A percentile compares a stretch with the other conserved stretches of the same genome.
phyloP scores from a whole-genome alignment of 2,113 vertebrate genomes.

The Micronycteris hirsuta region DNA sequence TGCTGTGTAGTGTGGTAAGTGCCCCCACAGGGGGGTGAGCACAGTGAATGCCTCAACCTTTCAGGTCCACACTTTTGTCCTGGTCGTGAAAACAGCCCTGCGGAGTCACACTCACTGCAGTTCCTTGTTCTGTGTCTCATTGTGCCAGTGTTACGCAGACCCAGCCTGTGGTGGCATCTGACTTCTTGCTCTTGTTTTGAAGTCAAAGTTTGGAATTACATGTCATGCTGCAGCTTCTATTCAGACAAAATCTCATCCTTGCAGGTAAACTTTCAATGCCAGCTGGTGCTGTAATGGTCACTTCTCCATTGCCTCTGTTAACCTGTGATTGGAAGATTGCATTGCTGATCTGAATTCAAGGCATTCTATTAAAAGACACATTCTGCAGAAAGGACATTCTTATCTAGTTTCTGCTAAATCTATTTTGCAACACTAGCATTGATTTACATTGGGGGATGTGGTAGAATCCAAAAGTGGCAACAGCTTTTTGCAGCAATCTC shows the following conservation, averaged over 20 bases:
- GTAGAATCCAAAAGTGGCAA: not conserved
- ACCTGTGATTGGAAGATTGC: not conserved
- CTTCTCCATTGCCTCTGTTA: not conserved
- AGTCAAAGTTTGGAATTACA: slow-evolving; percentile 31
- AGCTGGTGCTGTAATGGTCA: slow-evolving; percentile 33
- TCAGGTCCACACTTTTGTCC: not conserved
- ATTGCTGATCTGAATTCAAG: slow-evolving; percentile 19
- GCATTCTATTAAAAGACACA: not conserved
- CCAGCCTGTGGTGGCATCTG: not conserved
- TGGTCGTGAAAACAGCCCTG: not conserved
- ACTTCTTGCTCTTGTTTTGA: slow-evolving; percentile 19
- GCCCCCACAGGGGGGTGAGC: not conserved
- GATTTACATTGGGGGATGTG: not conserved
- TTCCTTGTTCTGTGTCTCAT: slow-evolving; percentile 41
- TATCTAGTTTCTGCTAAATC: not conserved
- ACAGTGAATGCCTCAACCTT: not conserved
- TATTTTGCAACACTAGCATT: not conserved
- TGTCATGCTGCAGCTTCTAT: not conserved
- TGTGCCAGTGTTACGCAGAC: not conserved
- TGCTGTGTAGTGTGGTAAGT: not conserved
- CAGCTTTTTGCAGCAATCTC: not conserved
- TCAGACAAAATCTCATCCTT: slow-evolving; percentile 14
- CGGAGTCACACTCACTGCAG: not conserved
- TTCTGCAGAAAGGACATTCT: not conserved
- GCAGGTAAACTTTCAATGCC: slow-evolving; percentile 19